Evolutionary conservation across 2,113 vertebrate species (phyloP).

Genomic region (Perca fluviatilis): DNA sequence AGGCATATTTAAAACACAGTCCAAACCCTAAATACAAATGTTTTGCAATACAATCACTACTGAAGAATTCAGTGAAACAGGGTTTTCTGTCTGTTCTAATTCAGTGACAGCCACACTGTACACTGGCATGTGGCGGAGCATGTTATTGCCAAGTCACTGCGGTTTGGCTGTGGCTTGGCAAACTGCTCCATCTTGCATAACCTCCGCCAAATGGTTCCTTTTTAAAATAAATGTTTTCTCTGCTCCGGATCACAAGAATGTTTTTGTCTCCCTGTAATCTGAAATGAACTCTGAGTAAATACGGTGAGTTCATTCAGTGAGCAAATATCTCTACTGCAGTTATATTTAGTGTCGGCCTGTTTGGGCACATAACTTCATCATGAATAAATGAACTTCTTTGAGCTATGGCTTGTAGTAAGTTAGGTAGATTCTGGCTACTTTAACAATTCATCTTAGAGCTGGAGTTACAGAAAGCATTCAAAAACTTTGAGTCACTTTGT

Average conservation of each 20-base stretch:
- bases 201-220: conserved; percentile 33
- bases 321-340: background rate
- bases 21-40: background rate
- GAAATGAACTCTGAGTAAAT: conserved; percentile 33
- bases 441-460: background rate
- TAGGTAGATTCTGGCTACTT: background rate
- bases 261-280: conserved; percentile 43
- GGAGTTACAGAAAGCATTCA: background rate
- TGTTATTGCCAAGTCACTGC: conserved; percentile 60
- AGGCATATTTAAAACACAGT: background rate
- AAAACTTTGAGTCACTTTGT: background rate
- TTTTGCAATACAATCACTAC: background rate
- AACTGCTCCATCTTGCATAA: conserved; percentile 56
- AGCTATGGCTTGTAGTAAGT: background rate
- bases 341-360: background rate
- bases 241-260: conserved; percentile 42
- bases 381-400: background rate
- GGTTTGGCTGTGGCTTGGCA: conserved; percentile 60
- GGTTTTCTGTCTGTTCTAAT: conserved; percentile 1
- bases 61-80: conserved; percentile 5
- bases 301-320: conserved; percentile 5
- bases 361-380: background rate
- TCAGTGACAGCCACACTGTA: conserved; percentile 38
- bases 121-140: conserved; percentile 32
- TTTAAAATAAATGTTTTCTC: conserved; percentile 26